A percentile compares a stretch with the other conserved stretches of the same genome.
Evolutionary conservation across 2,888 invertebrate genomes (phyloP).

Genomic region (Cephus spinipes): DNA sequence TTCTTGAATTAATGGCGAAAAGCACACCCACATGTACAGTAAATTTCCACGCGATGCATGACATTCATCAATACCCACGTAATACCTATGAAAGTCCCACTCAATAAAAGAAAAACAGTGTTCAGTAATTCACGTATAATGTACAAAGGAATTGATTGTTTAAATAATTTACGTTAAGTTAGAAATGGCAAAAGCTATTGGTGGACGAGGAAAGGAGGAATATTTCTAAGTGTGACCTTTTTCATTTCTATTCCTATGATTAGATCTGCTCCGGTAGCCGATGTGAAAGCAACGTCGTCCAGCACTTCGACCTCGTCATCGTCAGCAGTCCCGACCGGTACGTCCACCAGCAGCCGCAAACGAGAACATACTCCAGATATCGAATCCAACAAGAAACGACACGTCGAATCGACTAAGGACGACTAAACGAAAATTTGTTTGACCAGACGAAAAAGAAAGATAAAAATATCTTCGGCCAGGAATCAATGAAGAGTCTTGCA

Average conservation of each 20-base stretch:
- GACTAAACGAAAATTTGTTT: slow-evolving; percentile 32
- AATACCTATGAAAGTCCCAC: neutral
- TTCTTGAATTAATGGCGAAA: neutral
- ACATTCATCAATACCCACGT: neutral
- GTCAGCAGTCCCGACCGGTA: slow-evolving; percentile 28
- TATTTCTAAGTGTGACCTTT: neutral
- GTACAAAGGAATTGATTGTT: neutral
- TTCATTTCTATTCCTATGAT: neutral
- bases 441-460: neutral
- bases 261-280: neutral
- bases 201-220: neutral
- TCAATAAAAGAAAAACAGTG: neutral
- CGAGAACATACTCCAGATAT: slow-evolving; percentile 53
- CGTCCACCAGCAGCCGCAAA: slow-evolving; percentile 39
- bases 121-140: neutral
- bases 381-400: slow-evolving; percentile 52
- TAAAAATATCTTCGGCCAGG: neutral
- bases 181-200: no score
- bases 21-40: neutral
- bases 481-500: neutral
- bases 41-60: neutral
- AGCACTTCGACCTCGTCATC: neutral
- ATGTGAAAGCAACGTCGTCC: neutral
- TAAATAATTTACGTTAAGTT: no score
- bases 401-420: slow-evolving; percentile 45